These are phyloP conservation scores for Poecilia wingei DNA, from an alignment of 2,797 vertebrate genomes.

Conservation along the genomic window DNA sequence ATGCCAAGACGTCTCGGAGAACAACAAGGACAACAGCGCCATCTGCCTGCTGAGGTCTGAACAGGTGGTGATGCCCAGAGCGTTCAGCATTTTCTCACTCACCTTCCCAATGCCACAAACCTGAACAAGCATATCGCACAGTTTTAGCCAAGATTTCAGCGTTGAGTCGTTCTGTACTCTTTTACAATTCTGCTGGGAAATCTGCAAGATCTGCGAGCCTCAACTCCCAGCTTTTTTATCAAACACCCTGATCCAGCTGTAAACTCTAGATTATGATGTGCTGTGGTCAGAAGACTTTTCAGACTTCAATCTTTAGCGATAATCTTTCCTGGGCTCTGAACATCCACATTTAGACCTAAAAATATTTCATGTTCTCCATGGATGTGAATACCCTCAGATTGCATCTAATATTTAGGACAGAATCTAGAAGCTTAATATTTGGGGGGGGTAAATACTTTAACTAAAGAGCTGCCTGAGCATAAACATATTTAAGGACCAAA, in stretches of 20 bases:
- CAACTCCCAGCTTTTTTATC: neutral
- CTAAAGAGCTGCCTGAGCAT: neutral
- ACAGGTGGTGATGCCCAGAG: slow-evolving; percentile 88
- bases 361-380: neutral
- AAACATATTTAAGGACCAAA: neutral
- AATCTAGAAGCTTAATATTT: neutral
- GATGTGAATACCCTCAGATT: neutral
- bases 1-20: slow-evolving; percentile 90
- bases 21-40: slow-evolving; percentile 89
- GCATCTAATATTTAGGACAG: neutral
- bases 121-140: slow-evolving; percentile 69
- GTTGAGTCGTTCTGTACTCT: neutral
- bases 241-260: neutral
- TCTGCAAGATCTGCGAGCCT: neutral
- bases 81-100: slow-evolving; percentile 95
- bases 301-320: neutral
- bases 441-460: neutral
- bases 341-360: neutral
- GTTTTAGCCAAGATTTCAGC: neutral
- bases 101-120: slow-evolving; percentile 95
- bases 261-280: neutral
- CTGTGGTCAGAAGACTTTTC: neutral
- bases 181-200: neutral
- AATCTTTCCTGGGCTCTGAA: neutral
- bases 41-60: slow-evolving; percentile 91